Base-by-base conservation (phyloP, 2,113 vertebrate species). In the Ginglymostoma cirratum region DNA sequence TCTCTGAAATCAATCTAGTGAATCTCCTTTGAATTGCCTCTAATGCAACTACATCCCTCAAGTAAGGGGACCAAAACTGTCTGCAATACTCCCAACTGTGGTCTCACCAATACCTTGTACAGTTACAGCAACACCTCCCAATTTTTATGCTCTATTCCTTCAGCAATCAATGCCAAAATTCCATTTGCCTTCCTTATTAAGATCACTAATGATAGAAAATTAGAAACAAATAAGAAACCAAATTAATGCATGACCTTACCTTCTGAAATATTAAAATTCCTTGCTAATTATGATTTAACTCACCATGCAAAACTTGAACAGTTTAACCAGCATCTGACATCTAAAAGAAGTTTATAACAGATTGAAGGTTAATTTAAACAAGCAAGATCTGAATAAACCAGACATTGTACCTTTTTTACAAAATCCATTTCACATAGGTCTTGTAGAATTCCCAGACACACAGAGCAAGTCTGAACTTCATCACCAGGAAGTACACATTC, bases 361-460 rank as follows among this genome's bases (percentile, higher is more conserved):
- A 0, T 85, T 65, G 48, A 23, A 23, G 17, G 3, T 52, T 61
- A 55, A 96, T 96, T 83, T 66, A 69, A 65, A 5, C 4, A 85
- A 65, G 52, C 15, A 52, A 30, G 42, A 27, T 72, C 30, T 48
- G 7, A 24, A 34, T 48, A 80, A 95, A 78, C 21, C 42, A 96
- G 67, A 80, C n/a, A 45, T 92, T 72, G 67, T 97, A 99, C 99
- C 98, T 98, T 98, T 96, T 97, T 97, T 30, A 98, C 97, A 96
- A 98, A 99, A 70, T 97, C 96, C 38, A 95, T 69, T 96, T 98
- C 97, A 2, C 98, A 98, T 96, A 98, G 98, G 14, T 98, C 97
- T 97, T 99, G 99, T 67, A 99, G 98, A 96, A 99, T 96, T 80
- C 99, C 99, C 97, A 99, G 96, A 96, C 99, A 99, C 89, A 98